Base-by-base conservation (phyloP, 2,797 vertebrate species). In the Halcyon smyrnensis region DNA sequence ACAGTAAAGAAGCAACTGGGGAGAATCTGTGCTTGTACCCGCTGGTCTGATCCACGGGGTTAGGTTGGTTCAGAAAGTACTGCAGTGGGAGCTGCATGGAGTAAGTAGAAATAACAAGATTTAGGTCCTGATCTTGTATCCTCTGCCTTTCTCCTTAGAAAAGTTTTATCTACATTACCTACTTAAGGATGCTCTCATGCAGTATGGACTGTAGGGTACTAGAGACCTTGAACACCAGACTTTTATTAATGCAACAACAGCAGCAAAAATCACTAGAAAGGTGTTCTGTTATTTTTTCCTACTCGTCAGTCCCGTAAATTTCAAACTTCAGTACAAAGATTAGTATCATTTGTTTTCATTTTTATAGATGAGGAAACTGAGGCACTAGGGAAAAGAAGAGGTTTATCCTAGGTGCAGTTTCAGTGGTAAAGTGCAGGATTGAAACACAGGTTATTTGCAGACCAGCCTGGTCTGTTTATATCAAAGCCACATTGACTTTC, bases 1-100 rank as follows among this genome's bases (percentile, higher is more conserved):
- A 16, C 19, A 28, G 13, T 5, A 4, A n/a, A 18, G 75, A 21
- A 7, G 34, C 27, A 60, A 6, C 51, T 75, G 51, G 39, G 41
- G 32, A 54, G 9, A 34, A 25, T 2, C 32, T 1, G 36, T 9
- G 9, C 45, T 50, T 41, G 3, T 12, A n/a, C 2, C 7, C 1
- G 2, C 14, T 39, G 3, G 4, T n/a, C 12, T 11, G 14, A 32
- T 10, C 63, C 36, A 0, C 0, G 1, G 2, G 12, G 37, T 36
- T 10, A 20, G 34, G 17, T 5, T 9, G 2, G 15, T 24, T 32
- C 51, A 54, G 25, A n/a, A 65, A 56, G n/a, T 2, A 6, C 15
- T 3, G 15, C 5, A 21, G 36, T 46, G 39, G 0, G 3, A 65
- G 21, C n/a, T 64, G 57, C 13, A 2, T 1, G 62, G 69, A 34